phyloP scores from a whole-genome alignment of 2,113 vertebrate species.

The Egretta garzetta region DNA sequence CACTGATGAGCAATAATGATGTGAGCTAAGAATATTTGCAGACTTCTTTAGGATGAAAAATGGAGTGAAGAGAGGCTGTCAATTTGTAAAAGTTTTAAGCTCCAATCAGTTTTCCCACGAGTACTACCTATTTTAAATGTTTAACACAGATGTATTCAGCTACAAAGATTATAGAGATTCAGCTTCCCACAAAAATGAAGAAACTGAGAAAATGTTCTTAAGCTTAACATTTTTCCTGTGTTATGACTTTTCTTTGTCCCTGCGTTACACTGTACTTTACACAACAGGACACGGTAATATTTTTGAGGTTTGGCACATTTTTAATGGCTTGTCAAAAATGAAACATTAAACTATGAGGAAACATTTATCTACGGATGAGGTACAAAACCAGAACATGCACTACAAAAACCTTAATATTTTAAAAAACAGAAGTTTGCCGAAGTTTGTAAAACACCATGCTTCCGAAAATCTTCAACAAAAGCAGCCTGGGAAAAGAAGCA shows the following conservation, averaged over 20 bases:
- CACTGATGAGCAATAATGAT: conserved; percentile 88
- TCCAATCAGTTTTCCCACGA: conserved; percentile 77
- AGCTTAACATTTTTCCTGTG: conserved; percentile 56
- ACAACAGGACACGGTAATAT: conserved; percentile 44
- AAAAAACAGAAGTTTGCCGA: background rate
- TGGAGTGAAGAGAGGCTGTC: conserved; percentile 82
- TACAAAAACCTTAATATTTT: conserved; percentile 16
- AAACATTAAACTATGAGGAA: conserved; percentile 71
- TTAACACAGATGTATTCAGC: conserved; percentile 69
- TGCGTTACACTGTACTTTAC: conserved; percentile 45
- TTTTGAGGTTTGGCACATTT: conserved; percentile 73
- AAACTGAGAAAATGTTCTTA: conserved; percentile 70
- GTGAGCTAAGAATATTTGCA: conserved; percentile 82
- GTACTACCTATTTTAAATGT: conserved; percentile 75
- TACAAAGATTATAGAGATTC: conserved; percentile 64
- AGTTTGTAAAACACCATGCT: background rate
- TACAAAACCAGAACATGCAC: conserved; percentile 12
- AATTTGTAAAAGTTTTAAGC: conserved; percentile 78
- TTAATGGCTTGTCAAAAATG: conserved; percentile 75
- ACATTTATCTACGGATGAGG: conserved; percentile 60
- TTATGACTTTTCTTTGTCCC: background rate
- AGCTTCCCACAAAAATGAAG: conserved; percentile 62
- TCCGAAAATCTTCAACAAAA: conserved; percentile 29
- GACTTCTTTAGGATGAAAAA: conserved; percentile 88
- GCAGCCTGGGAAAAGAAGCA: background rate